Evolutionary conservation across 2,797 vertebrate species (phyloP).

Genomic region (Hippopotamyrus pictus): DNA sequence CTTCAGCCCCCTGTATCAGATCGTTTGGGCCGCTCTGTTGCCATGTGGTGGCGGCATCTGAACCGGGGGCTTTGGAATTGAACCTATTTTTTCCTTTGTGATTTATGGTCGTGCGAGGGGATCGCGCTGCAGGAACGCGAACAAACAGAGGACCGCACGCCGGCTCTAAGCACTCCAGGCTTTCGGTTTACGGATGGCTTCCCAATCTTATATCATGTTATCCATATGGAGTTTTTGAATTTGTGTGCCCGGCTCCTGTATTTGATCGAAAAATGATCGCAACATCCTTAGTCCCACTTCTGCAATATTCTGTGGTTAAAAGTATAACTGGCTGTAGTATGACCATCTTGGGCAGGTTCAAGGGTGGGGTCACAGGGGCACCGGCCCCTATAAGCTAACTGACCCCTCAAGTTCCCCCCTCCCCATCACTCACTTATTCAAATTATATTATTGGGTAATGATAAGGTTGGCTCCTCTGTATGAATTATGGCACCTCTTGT

Average conservation of each 20-base stretch:
- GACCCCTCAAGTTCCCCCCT: neutral
- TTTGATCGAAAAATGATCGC: neutral
- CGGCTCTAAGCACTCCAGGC: neutral
- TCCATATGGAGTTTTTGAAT: neutral
- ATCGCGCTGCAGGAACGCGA: slow-evolving; percentile 31
- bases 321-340: neutral
- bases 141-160: slow-evolving; percentile 43
- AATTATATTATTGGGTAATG: neutral
- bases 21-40: neutral
- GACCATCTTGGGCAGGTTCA: neutral
- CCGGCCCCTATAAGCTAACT: neutral
- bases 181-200: neutral
- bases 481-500: neutral
- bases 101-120: neutral
- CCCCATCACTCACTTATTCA: neutral
- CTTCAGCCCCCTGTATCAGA: neutral
- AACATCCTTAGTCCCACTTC: neutral
- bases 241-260: neutral
- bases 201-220: neutral
- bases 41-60: neutral
- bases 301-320: neutral
- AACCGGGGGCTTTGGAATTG: neutral
- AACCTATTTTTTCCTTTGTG: neutral
- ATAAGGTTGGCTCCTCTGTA: neutral
- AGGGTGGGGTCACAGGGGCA: neutral